A percentile compares a stretch with the other conserved stretches of the same genome.
Conservation (phyloP, 2,888 invertebrate genomes). For the Drosophila histrio region DNA sequence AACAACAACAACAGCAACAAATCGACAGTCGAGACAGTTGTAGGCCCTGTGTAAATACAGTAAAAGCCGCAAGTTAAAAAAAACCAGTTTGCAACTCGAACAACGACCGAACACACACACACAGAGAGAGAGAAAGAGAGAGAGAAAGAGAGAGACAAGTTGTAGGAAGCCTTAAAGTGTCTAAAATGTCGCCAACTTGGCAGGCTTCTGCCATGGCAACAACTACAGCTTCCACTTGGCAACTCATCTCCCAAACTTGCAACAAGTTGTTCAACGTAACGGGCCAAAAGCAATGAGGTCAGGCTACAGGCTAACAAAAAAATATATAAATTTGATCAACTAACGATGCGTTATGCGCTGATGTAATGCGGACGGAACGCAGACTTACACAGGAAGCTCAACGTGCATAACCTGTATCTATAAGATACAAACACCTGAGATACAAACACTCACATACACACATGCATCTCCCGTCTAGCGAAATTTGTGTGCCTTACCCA, state of each 20-base stretch:
- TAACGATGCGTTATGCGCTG: conserved; percentile 59
- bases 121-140: too few species aligned
- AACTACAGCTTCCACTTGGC: conserved; percentile 16
- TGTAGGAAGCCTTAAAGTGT: conserved; percentile 77
- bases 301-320: conserved; percentile 27
- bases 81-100: conserved; percentile 25
- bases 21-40: background rate
- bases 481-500: conserved; percentile 14
- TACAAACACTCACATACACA: background rate
- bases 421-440: too few species aligned
- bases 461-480: background rate
- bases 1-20: background rate
- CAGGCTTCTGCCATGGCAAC: conserved; percentile 61
- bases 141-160: background rate
- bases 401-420: conserved; percentile 28
- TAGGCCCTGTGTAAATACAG: conserved; percentile 16
- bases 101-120: background rate
- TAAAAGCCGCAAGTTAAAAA: conserved; percentile 20
- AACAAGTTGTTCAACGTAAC: conserved; percentile 67
- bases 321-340: conserved; percentile 30
- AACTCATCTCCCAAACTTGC: conserved; percentile 8
- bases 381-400: conserved; percentile 36
- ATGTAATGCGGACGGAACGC: conserved; percentile 52
- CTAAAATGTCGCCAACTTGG: conserved; percentile 75
- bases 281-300: conserved; percentile 68